Evolutionary conservation across 2,113 vertebrate genomes (phyloP), one percentile per base, ranked within the genome.

Genomic region (Cathartes aura): DNA sequence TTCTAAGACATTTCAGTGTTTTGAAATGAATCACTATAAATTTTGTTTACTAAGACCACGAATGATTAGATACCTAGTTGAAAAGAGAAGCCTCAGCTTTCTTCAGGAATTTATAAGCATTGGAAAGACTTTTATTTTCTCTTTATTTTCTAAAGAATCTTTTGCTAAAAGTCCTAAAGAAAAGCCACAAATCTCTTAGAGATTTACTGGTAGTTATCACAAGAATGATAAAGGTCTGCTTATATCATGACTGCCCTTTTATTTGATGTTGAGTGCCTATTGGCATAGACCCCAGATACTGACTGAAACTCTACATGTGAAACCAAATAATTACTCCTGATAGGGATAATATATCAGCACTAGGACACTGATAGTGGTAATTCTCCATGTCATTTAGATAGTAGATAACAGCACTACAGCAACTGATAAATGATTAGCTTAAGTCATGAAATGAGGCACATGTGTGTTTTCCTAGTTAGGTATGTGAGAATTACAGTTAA

Each of bases 301-400:
- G 73, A 43, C 78, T 93, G 90, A 95, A 95, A 89, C 38, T 58
- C 50, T 89, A 50, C 74, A 78, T 85, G 67, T 93, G 84, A 97
- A 95, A 93, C 87, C 78, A 88, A 97, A 76, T 95, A 94, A 95
- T 97, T 91, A 78, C 48, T 95, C 55, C 91, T 95, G 93, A 95
- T 93, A 95, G 87, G 75, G 76, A 66, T 92, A 97, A 85, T 97
- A 64, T 91, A 96, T 95, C 93, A 93, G 80, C 36, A 53, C 86
- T 87, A 80, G 73, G 89, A 91, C 62, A 90, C 83, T 67, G 97
- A 96, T 91, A 95, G 81, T 81, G 63, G 89, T 88, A 93, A 95
- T 97, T 95, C 90, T 87, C 89, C 42, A 7, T 94, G 89, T 93
- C 81, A 50, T 95, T 96, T 97, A 96, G 91, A 94, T 87, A 82